A percentile compares a stretch with the other conserved stretches of the same genome.
These are phyloP conservation scores for Scaptomyza reducta DNA, from an alignment of 2,888 invertebrate genomes.

Conservation along the genomic window DNA sequence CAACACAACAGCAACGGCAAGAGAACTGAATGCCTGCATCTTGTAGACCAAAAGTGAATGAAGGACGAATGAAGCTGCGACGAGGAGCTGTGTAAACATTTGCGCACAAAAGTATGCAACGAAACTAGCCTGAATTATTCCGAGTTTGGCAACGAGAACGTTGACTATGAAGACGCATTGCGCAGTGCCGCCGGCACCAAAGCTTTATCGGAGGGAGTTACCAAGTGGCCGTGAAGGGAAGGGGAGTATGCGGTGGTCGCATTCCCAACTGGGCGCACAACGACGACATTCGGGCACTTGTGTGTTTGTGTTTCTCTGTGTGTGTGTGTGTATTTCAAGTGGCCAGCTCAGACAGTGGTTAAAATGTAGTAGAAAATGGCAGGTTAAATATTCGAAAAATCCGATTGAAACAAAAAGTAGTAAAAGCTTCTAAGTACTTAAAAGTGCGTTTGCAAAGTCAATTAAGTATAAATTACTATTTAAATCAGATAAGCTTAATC, in stretches of 20 bases:
- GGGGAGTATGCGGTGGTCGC: neutral
- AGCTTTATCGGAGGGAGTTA: neutral
- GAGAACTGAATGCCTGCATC: constrained; percentile 46
- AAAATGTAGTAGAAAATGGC: neutral
- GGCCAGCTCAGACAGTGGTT: constrained; percentile 45
- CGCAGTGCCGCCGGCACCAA: constrained; percentile 29
- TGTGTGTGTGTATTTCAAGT: constrained; percentile 40
- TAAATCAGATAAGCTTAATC: too few relatives aligned
- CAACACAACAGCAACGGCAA: constrained; percentile 8
- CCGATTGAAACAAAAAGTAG: too few relatives aligned
- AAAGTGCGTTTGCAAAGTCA: too few relatives aligned
- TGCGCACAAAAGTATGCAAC: constrained; percentile 79
- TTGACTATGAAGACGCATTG: constrained; percentile 45
- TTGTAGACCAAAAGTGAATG: constrained; percentile 51
- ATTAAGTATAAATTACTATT: too few relatives aligned
- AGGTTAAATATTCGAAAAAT: neutral
- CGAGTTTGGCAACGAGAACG: constrained; percentile 53
- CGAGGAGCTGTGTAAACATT: constrained; percentile 72
- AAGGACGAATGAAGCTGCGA: constrained; percentile 47
- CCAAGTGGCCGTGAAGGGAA: neutral
- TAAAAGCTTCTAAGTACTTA: too few relatives aligned
- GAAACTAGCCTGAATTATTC: constrained; percentile 73
- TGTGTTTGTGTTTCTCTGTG: constrained; percentile 5
- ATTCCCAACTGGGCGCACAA: constrained; percentile 27
- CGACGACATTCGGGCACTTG: constrained; percentile 40